Evolutionary conservation across 2,888 invertebrate species (phyloP), one percentile per base, ranked within the genome.

Genomic region (Sceliomorpha sp.): DNA sequence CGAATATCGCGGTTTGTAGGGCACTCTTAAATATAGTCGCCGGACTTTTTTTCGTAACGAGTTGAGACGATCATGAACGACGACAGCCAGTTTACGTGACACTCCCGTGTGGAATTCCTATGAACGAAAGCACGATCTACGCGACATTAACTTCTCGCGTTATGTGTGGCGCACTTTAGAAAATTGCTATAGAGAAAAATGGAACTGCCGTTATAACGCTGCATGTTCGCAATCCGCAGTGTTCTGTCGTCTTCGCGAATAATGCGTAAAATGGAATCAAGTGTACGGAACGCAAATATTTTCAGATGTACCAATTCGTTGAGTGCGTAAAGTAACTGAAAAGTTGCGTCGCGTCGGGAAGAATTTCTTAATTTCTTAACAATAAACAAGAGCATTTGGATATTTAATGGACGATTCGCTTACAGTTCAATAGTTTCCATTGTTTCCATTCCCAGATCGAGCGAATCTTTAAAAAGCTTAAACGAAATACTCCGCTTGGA

Each of bases 111-210:
- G 39, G 48, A 55, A 67, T 66, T 45, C 53, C 51, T 44, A 51
- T 44, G 51, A 62, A 44, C 50, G 45, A 20, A 39, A 12, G 44
- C 32, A 44, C 63, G 47, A 59, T 50, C 53, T 51, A 64, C 40
- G 59, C 55, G 37, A 55, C 59, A 59, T 64, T 70, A 64, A 70
- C 50, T 40, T 40, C 27, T 17, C 48, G 26, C 40, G 64, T 60
- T 59, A 60, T 55, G 20, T 60, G 56, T 31, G 24, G 59, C 42
- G 50, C 63, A 59, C 63, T 64, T 64, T 55, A 64, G 59, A 45
- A 70, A 64, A 64, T 70, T 60, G 47, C 59, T 39, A 50, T 56
- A 36, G 44, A 63, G 48, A 51, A 64, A 70, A 64, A 56, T 59
- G 69, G 44, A 44, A 56, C 48, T 20, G 40, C 20, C 37, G 29